Evolutionary conservation across 2,888 invertebrate species (phyloP).

Genomic region (Sinodicranocentrus sp.): DNA sequence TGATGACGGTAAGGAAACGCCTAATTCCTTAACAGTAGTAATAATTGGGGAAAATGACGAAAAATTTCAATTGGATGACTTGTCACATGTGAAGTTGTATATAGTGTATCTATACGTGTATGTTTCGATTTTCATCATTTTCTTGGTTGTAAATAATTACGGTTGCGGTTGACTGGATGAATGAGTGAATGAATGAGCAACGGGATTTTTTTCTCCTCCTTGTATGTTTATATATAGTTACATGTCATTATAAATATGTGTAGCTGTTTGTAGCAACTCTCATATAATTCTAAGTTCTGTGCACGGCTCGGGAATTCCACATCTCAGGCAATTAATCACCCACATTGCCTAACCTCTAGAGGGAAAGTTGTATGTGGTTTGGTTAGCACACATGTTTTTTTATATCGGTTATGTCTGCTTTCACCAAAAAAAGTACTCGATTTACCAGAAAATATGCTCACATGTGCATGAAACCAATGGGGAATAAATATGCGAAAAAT

Average conservation of each 20-base stretch:
- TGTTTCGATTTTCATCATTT: conserved; percentile 38
- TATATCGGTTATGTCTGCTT: conserved; percentile 18
- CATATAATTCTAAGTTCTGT: conserved; percentile 21
- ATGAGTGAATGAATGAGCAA: conserved; percentile 34
- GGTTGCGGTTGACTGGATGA: conserved; percentile 33
- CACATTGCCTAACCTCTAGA: conserved; percentile 30
- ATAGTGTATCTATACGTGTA: not conserved
- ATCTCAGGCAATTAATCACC: conserved; percentile 62
- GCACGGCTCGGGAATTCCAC: conserved; percentile 52
- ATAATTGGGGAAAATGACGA: conserved; percentile 49
- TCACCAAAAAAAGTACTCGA: conserved; percentile 37
- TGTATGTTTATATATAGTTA: not conserved
- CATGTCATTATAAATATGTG: conserved; percentile 7
- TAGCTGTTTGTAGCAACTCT: not conserved
- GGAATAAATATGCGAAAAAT: conserved; percentile 31
- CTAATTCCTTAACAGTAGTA: conserved; percentile 53
- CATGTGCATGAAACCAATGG: conserved; percentile 49
- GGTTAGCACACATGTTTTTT: conserved; percentile 6
- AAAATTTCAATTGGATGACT: conserved; percentile 59
- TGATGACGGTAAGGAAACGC: conserved; percentile 52
- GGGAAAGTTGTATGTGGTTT: not conserved
- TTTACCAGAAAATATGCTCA: conserved; percentile 19
- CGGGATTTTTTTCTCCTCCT: conserved; percentile 3
- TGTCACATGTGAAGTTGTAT: conserved; percentile 26
- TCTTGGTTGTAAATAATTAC: conserved; percentile 55